phyloP scores from a whole-genome alignment of 1,140 invertebrate genomes.

The Drosophila pruinosa region DNA sequence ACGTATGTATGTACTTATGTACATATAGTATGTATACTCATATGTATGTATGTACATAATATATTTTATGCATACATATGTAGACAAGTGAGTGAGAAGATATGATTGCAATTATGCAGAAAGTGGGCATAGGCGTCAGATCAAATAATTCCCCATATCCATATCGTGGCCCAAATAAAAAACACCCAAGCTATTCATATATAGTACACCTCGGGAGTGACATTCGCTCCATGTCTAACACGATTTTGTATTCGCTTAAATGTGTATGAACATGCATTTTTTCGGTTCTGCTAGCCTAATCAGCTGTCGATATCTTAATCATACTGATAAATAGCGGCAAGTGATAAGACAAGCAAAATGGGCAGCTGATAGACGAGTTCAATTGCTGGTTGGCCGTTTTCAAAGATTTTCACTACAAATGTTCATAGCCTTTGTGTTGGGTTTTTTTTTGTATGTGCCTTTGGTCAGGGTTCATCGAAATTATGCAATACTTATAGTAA shows the following conservation, averaged over 20 bases:
- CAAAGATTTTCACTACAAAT: not conserved
- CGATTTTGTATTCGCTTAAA: not conserved
- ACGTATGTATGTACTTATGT: not conserved
- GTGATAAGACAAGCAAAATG: slow-evolving; percentile 58
- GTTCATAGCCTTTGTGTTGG: not conserved
- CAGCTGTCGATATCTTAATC: slow-evolving; percentile 56
- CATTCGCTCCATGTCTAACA: not conserved
- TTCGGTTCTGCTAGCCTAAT: slow-evolving; percentile 35
- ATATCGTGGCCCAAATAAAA: not conserved
- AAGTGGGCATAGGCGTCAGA: slow-evolving; percentile 10
- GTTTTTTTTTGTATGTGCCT: slow-evolving; percentile 3
- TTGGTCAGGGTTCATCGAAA: slow-evolving; percentile 5
- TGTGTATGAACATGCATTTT: slow-evolving; percentile 6
- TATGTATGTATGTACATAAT: not conserved
- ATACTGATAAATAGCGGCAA: slow-evolving; percentile 44
- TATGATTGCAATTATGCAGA: slow-evolving; percentile 32
- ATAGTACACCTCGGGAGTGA: not conserved
- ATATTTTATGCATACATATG: not conserved
- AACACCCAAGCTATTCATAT: slow-evolving; percentile 14
- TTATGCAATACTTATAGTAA: slow-evolving; percentile 51
- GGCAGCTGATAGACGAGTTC: slow-evolving; percentile 34
- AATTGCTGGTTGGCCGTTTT: slow-evolving; percentile 2
- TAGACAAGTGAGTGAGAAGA: not conserved
- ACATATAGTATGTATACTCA: not conserved
- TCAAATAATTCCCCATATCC: slow-evolving; percentile 6